Conservation (phyloP, 2,888 invertebrate genomes). For the Atrina japonica region DNA sequence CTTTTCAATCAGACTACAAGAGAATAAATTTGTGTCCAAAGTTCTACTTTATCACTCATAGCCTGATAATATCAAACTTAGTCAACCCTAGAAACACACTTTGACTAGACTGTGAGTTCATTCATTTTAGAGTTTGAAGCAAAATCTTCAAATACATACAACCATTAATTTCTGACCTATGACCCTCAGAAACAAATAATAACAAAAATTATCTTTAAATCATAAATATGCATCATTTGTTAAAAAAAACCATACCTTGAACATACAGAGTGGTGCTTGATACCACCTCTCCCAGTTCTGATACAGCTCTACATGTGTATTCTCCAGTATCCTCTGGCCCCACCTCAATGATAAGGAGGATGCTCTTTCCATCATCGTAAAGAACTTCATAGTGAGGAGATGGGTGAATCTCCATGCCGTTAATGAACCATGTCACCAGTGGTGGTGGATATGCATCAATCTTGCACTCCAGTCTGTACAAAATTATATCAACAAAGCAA, state of each 20-base stretch:
- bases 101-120: too few relatives aligned
- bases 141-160: too few relatives aligned
- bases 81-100: too few relatives aligned
- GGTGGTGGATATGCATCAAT: conserved; percentile 77
- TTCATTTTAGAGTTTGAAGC: too few relatives aligned
- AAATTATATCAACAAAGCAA: conserved; percentile 2
- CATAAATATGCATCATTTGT: background rate
- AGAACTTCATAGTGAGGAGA: conserved; percentile 77
- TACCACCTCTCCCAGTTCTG: conserved; percentile 96
- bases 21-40: too few relatives aligned
- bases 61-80: too few relatives aligned
- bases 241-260: conserved; percentile 63
- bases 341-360: conserved; percentile 77
- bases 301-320: conserved; percentile 95
- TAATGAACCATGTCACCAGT: conserved; percentile 81
- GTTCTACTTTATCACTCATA: too few relatives aligned
- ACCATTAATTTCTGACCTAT: too few relatives aligned
- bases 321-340: conserved; percentile 96
- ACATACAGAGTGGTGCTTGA: conserved; percentile 91
- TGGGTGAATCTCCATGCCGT: conserved; percentile 80
- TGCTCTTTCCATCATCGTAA: conserved; percentile 72
- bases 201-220: background rate
- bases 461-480: conserved; percentile 74
- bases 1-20: too few relatives aligned
- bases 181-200: too few relatives aligned